These are phyloP conservation scores for Dorcus hopei DNA, from an alignment of 2,888 invertebrate species.

Conservation along the genomic window DNA sequence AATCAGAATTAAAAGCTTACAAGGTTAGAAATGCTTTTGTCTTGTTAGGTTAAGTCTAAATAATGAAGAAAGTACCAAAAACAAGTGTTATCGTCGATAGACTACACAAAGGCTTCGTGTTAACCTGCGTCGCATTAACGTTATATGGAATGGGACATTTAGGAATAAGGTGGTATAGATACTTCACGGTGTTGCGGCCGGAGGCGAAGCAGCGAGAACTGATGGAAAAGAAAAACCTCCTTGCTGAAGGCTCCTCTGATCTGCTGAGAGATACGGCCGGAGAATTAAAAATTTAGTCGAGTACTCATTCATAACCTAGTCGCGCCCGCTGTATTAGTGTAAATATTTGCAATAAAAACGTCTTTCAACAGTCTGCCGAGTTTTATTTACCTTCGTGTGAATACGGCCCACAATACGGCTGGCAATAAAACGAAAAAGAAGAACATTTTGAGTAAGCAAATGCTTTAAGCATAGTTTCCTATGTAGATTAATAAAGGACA, in stretches of 20 bases:
- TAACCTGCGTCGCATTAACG: conserved; percentile 55
- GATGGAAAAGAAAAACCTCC: conserved; percentile 47
- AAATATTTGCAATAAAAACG: background rate
- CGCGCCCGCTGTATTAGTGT: too few relatives aligned
- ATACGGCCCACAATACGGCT: too few relatives aligned
- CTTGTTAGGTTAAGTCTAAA: background rate
- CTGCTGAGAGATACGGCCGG: conserved; percentile 43
- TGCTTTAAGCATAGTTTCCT: too few relatives aligned
- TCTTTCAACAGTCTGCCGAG: background rate
- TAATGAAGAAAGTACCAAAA: conserved; percentile 45
- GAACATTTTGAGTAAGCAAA: too few relatives aligned
- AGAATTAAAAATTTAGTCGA: conserved; percentile 1
- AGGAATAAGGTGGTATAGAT: conserved; percentile 51
- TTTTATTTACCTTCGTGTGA: too few relatives aligned
- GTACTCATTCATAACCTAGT: background rate
- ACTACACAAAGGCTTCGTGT: conserved; percentile 56
- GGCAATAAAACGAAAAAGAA: too few relatives aligned
- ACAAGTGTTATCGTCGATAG: conserved; percentile 48
- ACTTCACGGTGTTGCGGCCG: conserved; percentile 53
- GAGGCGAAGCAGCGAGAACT: conserved; percentile 41
- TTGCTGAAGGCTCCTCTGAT: conserved; percentile 50
- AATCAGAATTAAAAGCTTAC: too few relatives aligned
- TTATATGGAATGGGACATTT: conserved; percentile 51
- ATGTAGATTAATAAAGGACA: too few relatives aligned
- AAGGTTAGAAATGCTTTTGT: too few relatives aligned